These are phyloP conservation scores for Sus cebifrons DNA, from an alignment of 2,797 vertebrate species.

Conservation along the genomic window DNA sequence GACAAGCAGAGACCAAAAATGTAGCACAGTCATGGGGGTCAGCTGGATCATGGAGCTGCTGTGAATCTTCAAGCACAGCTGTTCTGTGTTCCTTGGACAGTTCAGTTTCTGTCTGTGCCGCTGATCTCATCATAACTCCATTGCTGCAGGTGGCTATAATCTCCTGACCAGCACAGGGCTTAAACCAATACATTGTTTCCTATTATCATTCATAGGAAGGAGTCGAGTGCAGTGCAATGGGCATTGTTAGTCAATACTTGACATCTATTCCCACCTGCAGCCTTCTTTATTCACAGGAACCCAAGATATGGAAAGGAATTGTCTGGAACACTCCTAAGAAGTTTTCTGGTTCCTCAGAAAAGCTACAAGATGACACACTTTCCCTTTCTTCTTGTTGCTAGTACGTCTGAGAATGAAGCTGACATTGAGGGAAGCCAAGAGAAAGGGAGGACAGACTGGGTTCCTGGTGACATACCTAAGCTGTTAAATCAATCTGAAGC, in stretches of 20 bases:
- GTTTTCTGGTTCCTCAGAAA: neutral
- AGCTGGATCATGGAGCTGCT: no score
- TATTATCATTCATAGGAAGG: neutral
- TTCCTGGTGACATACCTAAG: neutral
- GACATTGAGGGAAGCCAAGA: neutral
- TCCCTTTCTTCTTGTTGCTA: constrained; percentile 9
- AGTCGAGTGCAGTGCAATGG: neutral
- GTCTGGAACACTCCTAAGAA: neutral
- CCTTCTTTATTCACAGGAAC: neutral
- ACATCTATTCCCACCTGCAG: neutral
- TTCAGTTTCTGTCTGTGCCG: neutral
- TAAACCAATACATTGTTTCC: neutral
- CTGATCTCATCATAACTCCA: neutral
- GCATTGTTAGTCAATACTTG: neutral
- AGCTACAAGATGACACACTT: neutral
- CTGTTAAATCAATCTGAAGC: neutral
- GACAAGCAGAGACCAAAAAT: neutral
- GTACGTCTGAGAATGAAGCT: neutral
- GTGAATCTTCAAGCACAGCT: no score
- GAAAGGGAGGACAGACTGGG: no score
- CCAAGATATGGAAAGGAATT: neutral
- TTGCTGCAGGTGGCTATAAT: neutral
- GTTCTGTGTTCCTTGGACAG: neutral
- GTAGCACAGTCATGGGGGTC: neutral
- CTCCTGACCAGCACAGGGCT: neutral